Base-by-base conservation (phyloP, 1,140 invertebrate genomes). In the Theocolax elegans region DNA sequence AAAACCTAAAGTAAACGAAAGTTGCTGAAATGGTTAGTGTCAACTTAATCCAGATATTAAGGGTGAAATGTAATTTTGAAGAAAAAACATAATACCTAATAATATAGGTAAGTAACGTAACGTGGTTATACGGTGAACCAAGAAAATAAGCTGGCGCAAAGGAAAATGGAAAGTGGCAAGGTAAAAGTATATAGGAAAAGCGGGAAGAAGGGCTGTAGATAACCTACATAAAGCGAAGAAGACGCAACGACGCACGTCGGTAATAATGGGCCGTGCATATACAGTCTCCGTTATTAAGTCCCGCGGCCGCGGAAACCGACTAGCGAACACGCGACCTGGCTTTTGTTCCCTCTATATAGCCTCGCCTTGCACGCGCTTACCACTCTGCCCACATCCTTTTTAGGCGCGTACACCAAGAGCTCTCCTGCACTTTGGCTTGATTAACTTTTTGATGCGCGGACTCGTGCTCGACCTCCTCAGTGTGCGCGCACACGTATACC, bases 251-350 rank as follows among this genome's bases (percentile, higher is more conserved):
- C 62, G 65, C 58, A 31, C 25, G 27, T 17, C 2, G 42, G n/a
- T 17, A 29, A 56, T 29, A 21, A 31, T 51, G 29, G 46, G 59
- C 31, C 58, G 21, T n/a, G n/a, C n/a, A n/a, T n/a, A n/a, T n/a
- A n/a, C 42, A 62, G 49, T 31, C 40, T 58, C 44, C 27, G 66
- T 62, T 70, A 70, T 72, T 70, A 64, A 71, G 71, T 25, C 54
- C 44, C 46, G 49, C 58, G 27, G n/a, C 59, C 40, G n/a, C 10
- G 29, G 59, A 60, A 68, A 71, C 72, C 67, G 10, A 35, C 15
- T 9, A 17, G 10, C 4, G 66, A 66, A 67, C 51, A 17, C 27
- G 49, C 27, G 15, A 35, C 0, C 29, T 27, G 8, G 49, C 56
- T 69, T 71, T 66, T 70, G 67, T 62, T 44, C 42, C 15, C 42